Base-by-base conservation (phyloP, 2,888 invertebrate species). In the Pemphredon lugubris region DNA sequence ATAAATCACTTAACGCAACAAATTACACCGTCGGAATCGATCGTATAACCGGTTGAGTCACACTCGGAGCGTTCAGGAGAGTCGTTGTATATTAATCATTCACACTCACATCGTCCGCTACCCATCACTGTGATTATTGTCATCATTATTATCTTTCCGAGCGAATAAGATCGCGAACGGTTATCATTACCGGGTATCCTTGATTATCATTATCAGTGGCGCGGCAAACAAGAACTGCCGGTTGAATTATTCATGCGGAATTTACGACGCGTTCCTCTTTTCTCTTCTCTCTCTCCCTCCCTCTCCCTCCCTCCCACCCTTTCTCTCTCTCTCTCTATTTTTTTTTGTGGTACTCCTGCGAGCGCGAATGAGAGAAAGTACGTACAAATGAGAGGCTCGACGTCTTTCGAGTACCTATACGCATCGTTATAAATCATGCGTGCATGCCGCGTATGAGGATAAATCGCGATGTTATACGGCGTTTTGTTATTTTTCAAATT, bases 241-340 rank as follows among this genome's bases (percentile, higher is more conserved):
- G 58, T 64, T 73, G 70, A 78, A 78, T 78, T 70, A 78, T 78
- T 78, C 77, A 78, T 78, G 67, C 57, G 45, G 57, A 65, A 50
- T 54, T 75, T 59, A 59, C 44, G 59, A 40, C 59, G 53, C 61
- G 58, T 30, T 37, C 55, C 45, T 68, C 64, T 50, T 67, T 58
- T 45, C 23, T 54, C 60, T 23, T 26, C 20, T 21, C 18, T 32
- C 14, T 32, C 14, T 32, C 7, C 45, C 40, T 45, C 51, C 16
- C 16, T 21, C 13, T 16, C 13, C 11, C 6, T 44, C 20, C 21
- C 6, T 39, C n/a, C 21, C 6, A 30, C n/a, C n/a, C 3, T 14
- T 9, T 16, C 9, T 32, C 20, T 32, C 7, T 45, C 40, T 45
- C 54, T 20, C 13, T 21, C 13, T 16, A 9, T 18, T 11, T 44